phyloP scores from a whole-genome alignment of 2,797 vertebrate genomes.

The Ptychobarbus kaznakovi region DNA sequence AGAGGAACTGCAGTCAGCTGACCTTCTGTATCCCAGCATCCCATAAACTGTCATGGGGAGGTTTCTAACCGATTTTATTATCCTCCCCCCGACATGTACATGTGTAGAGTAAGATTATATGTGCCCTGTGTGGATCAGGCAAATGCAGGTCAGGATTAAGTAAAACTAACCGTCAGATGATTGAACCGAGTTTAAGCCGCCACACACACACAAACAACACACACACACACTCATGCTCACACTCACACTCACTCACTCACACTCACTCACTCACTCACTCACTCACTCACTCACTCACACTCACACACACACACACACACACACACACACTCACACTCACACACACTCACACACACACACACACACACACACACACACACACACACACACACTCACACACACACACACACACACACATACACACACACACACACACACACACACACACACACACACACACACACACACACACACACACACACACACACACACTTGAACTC shows the following conservation, averaged over 20 bases:
- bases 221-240: neutral
- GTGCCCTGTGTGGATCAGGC: slow-evolving; percentile 45
- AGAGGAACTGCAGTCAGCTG: neutral
- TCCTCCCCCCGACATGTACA: neutral
- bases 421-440: neutral
- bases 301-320: neutral
- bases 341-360: neutral
- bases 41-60: neutral
- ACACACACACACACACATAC: neutral
- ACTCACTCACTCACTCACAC: neutral
- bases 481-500: neutral
- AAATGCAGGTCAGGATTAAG: slow-evolving; percentile 66
- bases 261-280: too few species aligned
- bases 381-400: neutral
- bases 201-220: neutral
- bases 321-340: neutral
- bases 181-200: slow-evolving; percentile 40
- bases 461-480: neutral
- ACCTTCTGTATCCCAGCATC: slow-evolving; percentile 15
- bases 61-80: slow-evolving; percentile 9
- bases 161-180: slow-evolving; percentile 49
- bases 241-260: too few species aligned
- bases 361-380: neutral
- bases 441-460: neutral
- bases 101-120: slow-evolving; percentile 15